These are phyloP conservation scores for Pseudopodoces humilis DNA, from an alignment of 2,113 vertebrate genomes.

Conservation along the genomic window DNA sequence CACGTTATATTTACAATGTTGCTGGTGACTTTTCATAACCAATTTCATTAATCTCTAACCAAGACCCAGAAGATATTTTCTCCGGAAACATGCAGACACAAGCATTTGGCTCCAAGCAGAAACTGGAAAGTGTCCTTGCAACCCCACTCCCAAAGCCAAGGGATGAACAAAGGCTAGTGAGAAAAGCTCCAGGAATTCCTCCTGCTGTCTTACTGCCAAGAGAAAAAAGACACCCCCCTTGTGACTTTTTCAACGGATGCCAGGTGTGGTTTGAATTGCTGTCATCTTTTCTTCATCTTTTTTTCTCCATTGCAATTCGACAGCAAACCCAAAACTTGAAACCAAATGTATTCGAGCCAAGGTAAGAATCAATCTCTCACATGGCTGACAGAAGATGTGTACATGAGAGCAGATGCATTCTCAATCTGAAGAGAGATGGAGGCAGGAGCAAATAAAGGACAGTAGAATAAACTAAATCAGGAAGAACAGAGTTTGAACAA, in stretches of 20 bases:
- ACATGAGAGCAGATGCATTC: background rate
- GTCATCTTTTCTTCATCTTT: background rate
- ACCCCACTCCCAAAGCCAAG: background rate
- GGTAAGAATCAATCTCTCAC: background rate
- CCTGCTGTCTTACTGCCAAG: background rate
- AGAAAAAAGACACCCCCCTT: background rate
- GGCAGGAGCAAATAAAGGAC: slow-evolving; percentile 19
- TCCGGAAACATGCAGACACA: background rate
- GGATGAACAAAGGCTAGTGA: background rate
- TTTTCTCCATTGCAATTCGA: background rate
- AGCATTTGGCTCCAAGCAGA: background rate
- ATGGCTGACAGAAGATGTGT: background rate
- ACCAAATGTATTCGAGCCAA: background rate
- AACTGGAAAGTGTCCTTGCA: background rate
- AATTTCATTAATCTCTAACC: background rate
- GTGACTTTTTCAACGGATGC: background rate
- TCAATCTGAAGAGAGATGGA: background rate
- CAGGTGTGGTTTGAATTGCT: background rate
- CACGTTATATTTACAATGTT: background rate
- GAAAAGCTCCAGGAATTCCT: background rate
- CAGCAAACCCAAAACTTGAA: background rate
- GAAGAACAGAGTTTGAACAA: slow-evolving; percentile 10
- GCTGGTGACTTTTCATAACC: background rate
- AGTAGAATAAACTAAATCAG: slow-evolving; percentile 13
- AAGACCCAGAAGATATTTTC: background rate